phyloP scores from a whole-genome alignment of 2,888 invertebrate species.

The Amorpha juglandis region DNA sequence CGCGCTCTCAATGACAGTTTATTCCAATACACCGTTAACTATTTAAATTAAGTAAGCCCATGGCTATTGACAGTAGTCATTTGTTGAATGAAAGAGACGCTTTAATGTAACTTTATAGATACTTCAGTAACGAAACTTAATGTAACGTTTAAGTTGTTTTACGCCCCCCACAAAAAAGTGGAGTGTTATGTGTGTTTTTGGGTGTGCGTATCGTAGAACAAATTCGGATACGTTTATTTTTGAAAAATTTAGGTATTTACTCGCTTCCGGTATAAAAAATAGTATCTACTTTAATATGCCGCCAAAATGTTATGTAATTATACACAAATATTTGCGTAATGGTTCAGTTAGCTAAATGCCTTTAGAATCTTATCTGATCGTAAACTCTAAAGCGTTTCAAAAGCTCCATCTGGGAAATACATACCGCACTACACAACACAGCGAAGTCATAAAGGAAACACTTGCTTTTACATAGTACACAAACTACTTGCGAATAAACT shows the following conservation, averaged over 20 bases:
- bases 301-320: no score
- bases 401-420: not conserved
- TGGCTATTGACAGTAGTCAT: constrained; percentile 63
- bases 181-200: no score
- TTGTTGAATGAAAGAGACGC: constrained; percentile 55
- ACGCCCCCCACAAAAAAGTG: no score
- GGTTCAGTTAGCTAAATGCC: not conserved
- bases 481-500: not conserved
- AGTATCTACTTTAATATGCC: no score
- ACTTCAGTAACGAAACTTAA: not conserved
- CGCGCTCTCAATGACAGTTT: constrained; percentile 55
- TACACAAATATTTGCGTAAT: not conserved
- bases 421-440: not conserved
- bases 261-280: no score
- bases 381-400: not conserved
- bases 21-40: constrained; percentile 69
- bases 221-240: no score
- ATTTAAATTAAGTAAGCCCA: constrained; percentile 71
- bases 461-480: not conserved
- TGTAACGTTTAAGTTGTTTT: not conserved
- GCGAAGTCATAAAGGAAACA: not conserved
- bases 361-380: not conserved
- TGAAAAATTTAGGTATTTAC: no score
- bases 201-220: no score
- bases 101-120: constrained; percentile 37